Evolutionary conservation across 2,113 vertebrate species (phyloP), one percentile per base, ranked within the genome.

Genomic region (Rutilus rutilus): DNA sequence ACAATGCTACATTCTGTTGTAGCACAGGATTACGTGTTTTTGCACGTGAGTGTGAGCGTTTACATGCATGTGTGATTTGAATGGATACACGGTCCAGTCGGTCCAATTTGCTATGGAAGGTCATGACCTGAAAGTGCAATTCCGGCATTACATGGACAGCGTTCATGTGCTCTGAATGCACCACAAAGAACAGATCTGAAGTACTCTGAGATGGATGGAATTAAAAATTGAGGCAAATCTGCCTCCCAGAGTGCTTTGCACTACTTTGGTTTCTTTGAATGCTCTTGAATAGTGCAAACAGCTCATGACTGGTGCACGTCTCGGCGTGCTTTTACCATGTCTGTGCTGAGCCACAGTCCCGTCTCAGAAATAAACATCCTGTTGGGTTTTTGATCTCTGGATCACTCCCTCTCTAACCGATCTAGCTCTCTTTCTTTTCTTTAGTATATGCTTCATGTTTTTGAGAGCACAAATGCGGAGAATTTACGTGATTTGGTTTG

Each of bases 281-380:
- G 45, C 78, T n/a, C 36, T 86, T 86, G 81, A 86, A 86, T 79
- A 86, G 87, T 78, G 71, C 87, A 59, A 88, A 86, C 84, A 79
- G 84, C 84, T 80, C 19, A 45, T 86, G 65, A 84, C 75, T 76
- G 45, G 65, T 64, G 69, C 69, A 69, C 12, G 14, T 42, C 82
- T 73, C 77, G 10, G 69, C 69, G 17, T 73, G 85, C 82, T 54
- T 83, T 64, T 85, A 73, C 77, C 62, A 77, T 64, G 62, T 82
- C 76, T 86, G 59, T 78, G 36, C 77, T 76, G 71, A 81, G 75
- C 52, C 54, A 65, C 27, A 71, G 23, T 65, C n/a, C 84, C 73
- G n/a, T 82, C 50, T 82, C 85, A 50, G 57, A 75, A 69, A 76
- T 79, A 82, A 88, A 73, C 75, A 79, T 83, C 75, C 76, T 59